Evolutionary conservation across 2,797 vertebrate species (phyloP).

Genomic region (Chrosomus eos): DNA sequence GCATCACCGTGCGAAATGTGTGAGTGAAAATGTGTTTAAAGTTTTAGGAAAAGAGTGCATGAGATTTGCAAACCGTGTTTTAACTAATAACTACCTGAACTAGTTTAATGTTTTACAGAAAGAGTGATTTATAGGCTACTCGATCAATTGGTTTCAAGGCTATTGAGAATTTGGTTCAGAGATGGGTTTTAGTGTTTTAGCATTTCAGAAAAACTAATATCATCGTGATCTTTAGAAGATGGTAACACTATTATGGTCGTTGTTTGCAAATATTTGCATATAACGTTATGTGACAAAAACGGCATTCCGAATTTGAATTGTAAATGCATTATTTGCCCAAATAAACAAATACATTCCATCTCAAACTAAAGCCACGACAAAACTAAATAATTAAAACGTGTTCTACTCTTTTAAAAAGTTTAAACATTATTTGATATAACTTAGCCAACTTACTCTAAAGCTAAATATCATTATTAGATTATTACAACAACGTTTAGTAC

Average conservation of each 20-base stretch:
- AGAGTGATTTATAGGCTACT: no score
- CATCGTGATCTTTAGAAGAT: neutral
- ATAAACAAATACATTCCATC: neutral
- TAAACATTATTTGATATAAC: neutral
- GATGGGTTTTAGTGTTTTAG: no score
- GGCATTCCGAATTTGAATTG: constrained; percentile 57
- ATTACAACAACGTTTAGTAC: neutral
- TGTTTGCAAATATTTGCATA: constrained; percentile 51
- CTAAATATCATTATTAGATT: neutral
- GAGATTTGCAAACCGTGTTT: no score
- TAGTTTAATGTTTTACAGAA: no score
- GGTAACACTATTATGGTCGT: neutral
- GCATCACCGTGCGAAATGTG: no score
- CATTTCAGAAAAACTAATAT: neutral
- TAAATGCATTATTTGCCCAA: constrained; percentile 43
- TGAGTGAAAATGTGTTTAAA: no score
- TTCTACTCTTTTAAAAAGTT: neutral
- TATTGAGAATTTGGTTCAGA: no score
- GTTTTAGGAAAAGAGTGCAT: no score
- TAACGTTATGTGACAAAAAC: constrained; percentile 4
- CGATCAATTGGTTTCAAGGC: no score
- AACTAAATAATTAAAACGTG: neutral
- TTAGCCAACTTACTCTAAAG: neutral
- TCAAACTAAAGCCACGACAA: neutral
- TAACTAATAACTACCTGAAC: no score